These are phyloP conservation scores for Ficedula albicollis DNA, from an alignment of 2,797 vertebrate species.

Conservation along the genomic window DNA sequence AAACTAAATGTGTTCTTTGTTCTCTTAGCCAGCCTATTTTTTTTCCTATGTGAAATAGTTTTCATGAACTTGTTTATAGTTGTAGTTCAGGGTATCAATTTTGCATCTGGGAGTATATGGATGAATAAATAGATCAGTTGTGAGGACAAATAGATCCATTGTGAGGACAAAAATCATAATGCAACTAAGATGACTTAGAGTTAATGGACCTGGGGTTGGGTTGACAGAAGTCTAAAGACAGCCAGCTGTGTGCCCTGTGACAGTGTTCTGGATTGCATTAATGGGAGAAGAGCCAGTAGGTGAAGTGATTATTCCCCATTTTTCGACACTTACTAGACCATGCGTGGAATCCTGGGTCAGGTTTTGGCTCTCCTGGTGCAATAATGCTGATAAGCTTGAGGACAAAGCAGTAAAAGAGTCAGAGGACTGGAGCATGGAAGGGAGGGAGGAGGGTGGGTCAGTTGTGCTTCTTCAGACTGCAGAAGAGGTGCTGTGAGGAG, in stretches of 20 bases:
- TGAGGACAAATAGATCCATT: not conserved
- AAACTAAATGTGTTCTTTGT: not conserved
- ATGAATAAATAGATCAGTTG: not conserved
- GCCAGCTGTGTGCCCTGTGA: not conserved
- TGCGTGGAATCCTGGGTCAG: not conserved
- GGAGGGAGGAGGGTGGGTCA: not conserved
- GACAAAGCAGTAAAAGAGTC: not conserved
- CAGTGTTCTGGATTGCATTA: not conserved
- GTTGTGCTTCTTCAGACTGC: not conserved
- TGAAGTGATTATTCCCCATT: not conserved
- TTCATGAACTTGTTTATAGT: not conserved
- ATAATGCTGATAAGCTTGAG: not conserved
- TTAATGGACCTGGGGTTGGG: not conserved
- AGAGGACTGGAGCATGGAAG: fast-evolving
- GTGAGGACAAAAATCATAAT: not conserved
- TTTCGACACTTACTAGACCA: fast-evolving
- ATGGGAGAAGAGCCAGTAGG: not conserved
- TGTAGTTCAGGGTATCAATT: not conserved
- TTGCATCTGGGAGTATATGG: not conserved
- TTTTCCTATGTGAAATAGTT: not conserved
- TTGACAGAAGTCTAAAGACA: not conserved
- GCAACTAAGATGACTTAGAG: not conserved
- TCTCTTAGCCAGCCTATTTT: not conserved
- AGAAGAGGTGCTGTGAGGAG: not conserved
- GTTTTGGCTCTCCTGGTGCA: not conserved